These are phyloP conservation scores for Galerucella calmariensis DNA, from an alignment of 2,888 invertebrate species.

Conservation along the genomic window DNA sequence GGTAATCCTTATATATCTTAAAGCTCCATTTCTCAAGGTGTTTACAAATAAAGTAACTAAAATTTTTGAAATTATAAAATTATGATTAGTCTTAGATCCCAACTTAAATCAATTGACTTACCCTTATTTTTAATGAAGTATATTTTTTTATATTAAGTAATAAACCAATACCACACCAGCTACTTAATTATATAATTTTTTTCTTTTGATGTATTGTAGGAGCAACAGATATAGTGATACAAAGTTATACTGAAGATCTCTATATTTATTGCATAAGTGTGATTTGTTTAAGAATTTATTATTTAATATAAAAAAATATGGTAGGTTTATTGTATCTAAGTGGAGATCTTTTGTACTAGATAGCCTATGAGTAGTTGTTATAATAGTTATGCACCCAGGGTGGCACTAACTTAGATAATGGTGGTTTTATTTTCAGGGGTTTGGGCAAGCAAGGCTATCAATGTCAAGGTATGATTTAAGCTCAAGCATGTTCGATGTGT, in stretches of 20 bases:
- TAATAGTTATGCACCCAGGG: conserved; percentile 29
- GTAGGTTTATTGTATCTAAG: no score
- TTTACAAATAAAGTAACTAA: neutral
- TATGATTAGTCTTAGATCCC: neutral
- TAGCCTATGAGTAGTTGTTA: neutral
- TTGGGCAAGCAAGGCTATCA: conserved; percentile 97
- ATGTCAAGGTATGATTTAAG: conserved; percentile 84
- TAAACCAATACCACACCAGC: no score
- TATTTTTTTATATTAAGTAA: neutral
- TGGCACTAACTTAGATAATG: conserved; percentile 53
- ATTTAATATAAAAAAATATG: no score
- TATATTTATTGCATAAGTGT: no score
- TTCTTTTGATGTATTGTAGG: no score
- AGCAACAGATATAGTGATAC: no score
- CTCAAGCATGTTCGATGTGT: conserved; percentile 49
- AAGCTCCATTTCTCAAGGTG: neutral
- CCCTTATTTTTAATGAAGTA: neutral
- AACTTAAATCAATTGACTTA: neutral
- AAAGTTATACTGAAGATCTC: no score
- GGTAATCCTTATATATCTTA: no score
- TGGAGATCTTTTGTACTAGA: no score
- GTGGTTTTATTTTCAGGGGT: conserved; percentile 81
- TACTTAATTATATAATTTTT: no score
- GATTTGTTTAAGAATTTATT: no score
- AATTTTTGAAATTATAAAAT: neutral